Conservation (phyloP, 2,113 vertebrate genomes). For the Rallus limicola region DNA sequence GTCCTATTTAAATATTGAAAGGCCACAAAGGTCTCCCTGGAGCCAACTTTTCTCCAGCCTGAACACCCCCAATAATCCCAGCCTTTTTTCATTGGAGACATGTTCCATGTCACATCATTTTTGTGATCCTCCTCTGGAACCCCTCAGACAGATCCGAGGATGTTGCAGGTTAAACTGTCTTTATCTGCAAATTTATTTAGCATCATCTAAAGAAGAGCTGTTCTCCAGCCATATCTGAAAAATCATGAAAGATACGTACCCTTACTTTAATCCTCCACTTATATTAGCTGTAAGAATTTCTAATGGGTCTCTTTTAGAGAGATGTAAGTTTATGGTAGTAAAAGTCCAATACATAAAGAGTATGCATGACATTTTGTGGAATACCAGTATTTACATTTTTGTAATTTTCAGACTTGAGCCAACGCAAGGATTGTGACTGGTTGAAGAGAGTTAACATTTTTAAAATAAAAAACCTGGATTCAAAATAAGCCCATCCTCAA, state of each 20-base stretch:
- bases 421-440: background rate
- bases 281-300: background rate
- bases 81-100: no score
- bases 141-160: no score
- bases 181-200: background rate
- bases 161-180: background rate
- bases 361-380: background rate
- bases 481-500: background rate
- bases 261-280: background rate
- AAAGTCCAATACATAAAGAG: background rate
- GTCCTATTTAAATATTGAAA: no score
- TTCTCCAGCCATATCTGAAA: background rate
- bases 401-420: background rate
- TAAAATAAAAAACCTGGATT: background rate
- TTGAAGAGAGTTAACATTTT: background rate
- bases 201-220: background rate
- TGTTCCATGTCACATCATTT: no score
- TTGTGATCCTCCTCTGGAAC: no score
- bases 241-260: background rate
- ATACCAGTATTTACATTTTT: background rate
- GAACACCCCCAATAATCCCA: no score
- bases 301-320: background rate
- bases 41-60: no score
- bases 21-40: no score
- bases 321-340: background rate